Percentiles rank a stretch among this genome's conserved stretches.
phyloP scores from a whole-genome alignment of 2,797 vertebrate species.

The Sebastolobus alascanus region DNA sequence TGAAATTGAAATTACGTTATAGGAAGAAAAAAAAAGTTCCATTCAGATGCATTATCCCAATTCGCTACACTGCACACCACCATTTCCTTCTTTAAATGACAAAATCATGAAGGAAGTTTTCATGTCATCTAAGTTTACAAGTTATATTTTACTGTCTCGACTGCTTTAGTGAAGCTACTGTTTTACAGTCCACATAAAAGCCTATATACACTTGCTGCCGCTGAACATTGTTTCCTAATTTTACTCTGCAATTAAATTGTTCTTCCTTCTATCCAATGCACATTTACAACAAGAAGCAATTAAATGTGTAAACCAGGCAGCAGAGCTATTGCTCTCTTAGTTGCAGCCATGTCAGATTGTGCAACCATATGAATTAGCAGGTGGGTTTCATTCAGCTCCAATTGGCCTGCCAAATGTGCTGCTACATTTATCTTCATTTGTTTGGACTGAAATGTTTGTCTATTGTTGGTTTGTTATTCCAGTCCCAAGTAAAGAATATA shows the following conservation, averaged over 20 bases:
- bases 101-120: constrained; percentile 35
- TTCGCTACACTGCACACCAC: constrained; percentile 48
- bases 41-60: constrained; percentile 62
- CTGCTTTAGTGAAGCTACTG: constrained; percentile 6
- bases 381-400: constrained; percentile 62
- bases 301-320: constrained; percentile 46
- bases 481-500: constrained; percentile 22
- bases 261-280: constrained; percentile 20
- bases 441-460: constrained; percentile 41
- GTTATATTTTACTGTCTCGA: constrained; percentile 36
- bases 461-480: constrained; percentile 4
- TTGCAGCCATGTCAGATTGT: constrained; percentile 52
- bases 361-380: constrained; percentile 69
- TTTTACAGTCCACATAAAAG: constrained; percentile 39
- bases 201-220: not conserved
- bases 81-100: constrained; percentile 53
- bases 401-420: constrained; percentile 49
- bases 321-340: constrained; percentile 42
- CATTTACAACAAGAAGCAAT: constrained; percentile 56
- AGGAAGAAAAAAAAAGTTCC: constrained; percentile 31
- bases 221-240: constrained; percentile 5
- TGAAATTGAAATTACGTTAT: constrained; percentile 77
- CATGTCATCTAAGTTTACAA: constrained; percentile 36
- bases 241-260: constrained; percentile 25
- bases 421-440: constrained; percentile 65